Evolutionary conservation across 2,113 vertebrate species (phyloP), one percentile per base, ranked within the genome.

Genomic region (Pelusios castaneus): DNA sequence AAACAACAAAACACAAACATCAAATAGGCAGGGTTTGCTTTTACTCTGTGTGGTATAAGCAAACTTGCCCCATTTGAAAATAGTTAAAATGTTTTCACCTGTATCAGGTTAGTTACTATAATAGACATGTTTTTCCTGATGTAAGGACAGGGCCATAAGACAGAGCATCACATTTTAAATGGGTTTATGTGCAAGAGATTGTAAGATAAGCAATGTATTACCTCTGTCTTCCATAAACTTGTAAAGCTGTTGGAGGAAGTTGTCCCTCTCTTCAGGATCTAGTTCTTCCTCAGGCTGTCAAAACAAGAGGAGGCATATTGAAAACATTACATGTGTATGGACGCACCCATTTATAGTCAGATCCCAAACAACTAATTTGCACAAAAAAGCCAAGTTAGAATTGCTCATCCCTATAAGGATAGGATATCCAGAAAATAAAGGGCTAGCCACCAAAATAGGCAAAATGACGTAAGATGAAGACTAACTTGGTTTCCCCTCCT

Each of bases 171-270:
- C 2, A 85, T 24, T 78, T 87, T 55, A 56, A 87, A 76, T 34
- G 43, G 17, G 51, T 22, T 29, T 10, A 9, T 56, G 60, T 13
- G 9, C 56, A 82, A 76, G n/a, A 31, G 58, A 38, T 51, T 52
- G 27, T 54, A 73, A 70, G 84, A 21, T 25, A 83, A 79, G 29
- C 7, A 22, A 55, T 41, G 73, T 34, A 95, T 97, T 97, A 99
- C 99, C 99, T 99, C 99, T 98, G 98, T 99, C 99, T 98, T 99
- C 99, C 99, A 99, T 99, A 98, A 99, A 99, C 98, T 99, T 99
- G 97, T 99, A 99, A 88, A 99, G 99, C 98, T 99, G 99, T 97
- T 99, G 99, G 97, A 99, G 98, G 98, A 99, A 99, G 97, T 98
- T 98, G 97, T 99, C 99, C 96, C 99, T 99, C 98, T 99, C 99